These are phyloP conservation scores for Acanthurus leucopareius DNA, from an alignment of 2,797 vertebrate genomes.

Conservation along the genomic window DNA sequence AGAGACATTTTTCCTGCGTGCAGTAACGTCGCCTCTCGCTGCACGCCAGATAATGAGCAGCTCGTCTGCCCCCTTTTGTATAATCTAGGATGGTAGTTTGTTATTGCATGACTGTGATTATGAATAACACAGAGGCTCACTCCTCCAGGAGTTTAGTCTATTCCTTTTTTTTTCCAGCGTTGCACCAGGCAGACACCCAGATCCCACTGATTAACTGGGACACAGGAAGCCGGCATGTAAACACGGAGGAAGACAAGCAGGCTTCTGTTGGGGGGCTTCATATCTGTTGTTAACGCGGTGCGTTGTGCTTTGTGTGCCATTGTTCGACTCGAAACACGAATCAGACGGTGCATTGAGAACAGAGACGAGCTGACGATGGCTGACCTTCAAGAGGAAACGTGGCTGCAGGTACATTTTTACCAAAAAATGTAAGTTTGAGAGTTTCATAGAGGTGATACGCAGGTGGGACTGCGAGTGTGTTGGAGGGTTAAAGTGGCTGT, in stretches of 20 bases:
- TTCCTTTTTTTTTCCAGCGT: constrained; percentile 46
- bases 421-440: background rate
- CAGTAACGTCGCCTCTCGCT: constrained; percentile 31
- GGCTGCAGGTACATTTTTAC: background rate
- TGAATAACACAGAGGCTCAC: constrained; percentile 59
- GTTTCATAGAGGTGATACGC: background rate
- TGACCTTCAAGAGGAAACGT: background rate
- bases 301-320: constrained; percentile 27
- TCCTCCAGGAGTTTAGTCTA: constrained; percentile 79
- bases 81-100: constrained; percentile 69
- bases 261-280: constrained; percentile 56
- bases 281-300: constrained; percentile 17
- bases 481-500: too few relatives aligned
- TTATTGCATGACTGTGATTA: constrained; percentile 70
- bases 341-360: constrained; percentile 35
- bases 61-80: constrained; percentile 58
- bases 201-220: constrained; percentile 77
- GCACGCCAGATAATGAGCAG: constrained; percentile 57
- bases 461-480: background rate
- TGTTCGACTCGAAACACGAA: constrained; percentile 25
- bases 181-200: constrained; percentile 73
- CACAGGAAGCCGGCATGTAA: constrained; percentile 80
- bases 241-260: constrained; percentile 67
- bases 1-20: constrained; percentile 44
- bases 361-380: constrained; percentile 1